Percentiles rank a stretch among this genome's conserved stretches.
Conservation (phyloP, 1,140 invertebrate species). For the Dysdera silvatica region DNA sequence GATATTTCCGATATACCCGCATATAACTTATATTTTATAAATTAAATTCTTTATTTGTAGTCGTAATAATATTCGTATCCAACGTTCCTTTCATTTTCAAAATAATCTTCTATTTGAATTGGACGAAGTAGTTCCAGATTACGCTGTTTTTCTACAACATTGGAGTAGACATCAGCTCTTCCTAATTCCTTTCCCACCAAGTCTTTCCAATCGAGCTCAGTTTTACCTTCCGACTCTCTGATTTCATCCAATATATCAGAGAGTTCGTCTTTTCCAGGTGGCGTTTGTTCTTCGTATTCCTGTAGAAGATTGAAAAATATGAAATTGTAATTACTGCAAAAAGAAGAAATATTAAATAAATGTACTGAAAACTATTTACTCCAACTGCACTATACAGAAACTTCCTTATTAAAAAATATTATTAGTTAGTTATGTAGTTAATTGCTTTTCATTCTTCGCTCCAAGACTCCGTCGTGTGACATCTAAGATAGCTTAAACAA, state of each 20-base stretch:
- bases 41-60: no score
- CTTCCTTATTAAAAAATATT: no score
- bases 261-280: neutral
- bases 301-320: neutral
- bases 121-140: neutral
- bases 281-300: constrained; percentile 22
- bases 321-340: neutral
- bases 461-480: no score
- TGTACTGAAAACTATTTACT: no score
- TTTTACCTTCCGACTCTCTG: neutral
- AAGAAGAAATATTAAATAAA: constrained; percentile 1
- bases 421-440: no score
- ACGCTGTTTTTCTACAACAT: constrained; percentile 9
- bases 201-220: constrained; percentile 8
- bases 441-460: no score
- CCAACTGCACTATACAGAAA: no score
- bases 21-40: no score
- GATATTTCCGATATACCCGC: no score
- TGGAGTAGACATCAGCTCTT: no score
- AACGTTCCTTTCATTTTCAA: neutral
- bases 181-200: constrained; percentile 13
- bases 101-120: neutral
- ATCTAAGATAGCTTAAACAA: no score
- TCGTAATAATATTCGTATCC: neutral
- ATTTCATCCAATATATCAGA: constrained; percentile 11